Percentiles rank a stretch among this genome's conserved stretches.
phyloP scores from a whole-genome alignment of 2,888 invertebrate genomes.

The Eupithecia exiguata region DNA sequence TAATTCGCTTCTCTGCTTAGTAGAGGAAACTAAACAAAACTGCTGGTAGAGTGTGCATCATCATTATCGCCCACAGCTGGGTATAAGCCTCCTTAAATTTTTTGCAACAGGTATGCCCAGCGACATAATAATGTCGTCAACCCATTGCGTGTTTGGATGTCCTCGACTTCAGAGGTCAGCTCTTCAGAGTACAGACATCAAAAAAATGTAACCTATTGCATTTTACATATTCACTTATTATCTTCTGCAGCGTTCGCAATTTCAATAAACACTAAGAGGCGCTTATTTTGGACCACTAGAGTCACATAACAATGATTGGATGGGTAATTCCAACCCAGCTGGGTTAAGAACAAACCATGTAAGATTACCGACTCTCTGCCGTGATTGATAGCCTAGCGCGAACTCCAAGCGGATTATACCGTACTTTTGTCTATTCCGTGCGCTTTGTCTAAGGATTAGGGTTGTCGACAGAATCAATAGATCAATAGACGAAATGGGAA shows the following conservation, averaged over 20 bases:
- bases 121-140: background rate
- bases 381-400: slow-evolving; percentile 76
- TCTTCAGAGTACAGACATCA: background rate
- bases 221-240: background rate
- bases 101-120: background rate
- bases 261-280: background rate
- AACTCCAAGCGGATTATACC: slow-evolving; percentile 65
- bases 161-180: background rate
- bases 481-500: background rate
- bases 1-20: background rate
- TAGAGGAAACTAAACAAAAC: background rate
- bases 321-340: background rate
- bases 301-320: background rate
- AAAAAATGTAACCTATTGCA: background rate
- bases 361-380: slow-evolving; percentile 37
- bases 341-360: slow-evolving; percentile 22
- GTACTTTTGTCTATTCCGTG: slow-evolving; percentile 58
- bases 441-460: slow-evolving; percentile 49
- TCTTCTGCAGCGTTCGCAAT: background rate
- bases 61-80: background rate
- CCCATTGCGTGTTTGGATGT: background rate
- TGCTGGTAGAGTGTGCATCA: background rate
- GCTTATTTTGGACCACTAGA: background rate
- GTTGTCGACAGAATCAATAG: slow-evolving; percentile 25
- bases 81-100: background rate